Evolutionary conservation across 2,888 invertebrate species (phyloP).

Genomic region (Xanthia icteritia): DNA sequence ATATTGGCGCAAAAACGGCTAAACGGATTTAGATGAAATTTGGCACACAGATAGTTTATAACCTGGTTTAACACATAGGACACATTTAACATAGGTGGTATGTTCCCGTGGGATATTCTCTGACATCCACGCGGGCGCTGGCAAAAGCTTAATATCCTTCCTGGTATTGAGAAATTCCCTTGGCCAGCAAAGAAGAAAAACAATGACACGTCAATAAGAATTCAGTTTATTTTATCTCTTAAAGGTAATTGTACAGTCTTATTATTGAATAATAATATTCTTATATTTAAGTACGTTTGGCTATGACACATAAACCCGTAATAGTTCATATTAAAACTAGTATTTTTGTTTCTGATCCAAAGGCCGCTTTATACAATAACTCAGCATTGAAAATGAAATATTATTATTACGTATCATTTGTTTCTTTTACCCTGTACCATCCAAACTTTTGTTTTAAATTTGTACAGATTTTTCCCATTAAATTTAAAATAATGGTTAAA

Average conservation of each 20-base stretch:
- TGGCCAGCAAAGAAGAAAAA: background rate
- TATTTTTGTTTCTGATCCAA: conserved; percentile 6
- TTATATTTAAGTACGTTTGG: conserved; percentile 64
- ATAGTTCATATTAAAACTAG: conserved; percentile 50
- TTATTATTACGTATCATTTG: background rate
- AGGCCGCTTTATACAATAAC: conserved; percentile 24
- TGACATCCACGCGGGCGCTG: too few species aligned
- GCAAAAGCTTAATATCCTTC: background rate
- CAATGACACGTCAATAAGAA: conserved; percentile 18
- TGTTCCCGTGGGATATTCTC: too few species aligned
- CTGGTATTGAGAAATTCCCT: background rate
- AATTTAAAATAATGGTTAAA: conserved; percentile 40
- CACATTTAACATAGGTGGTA: too few species aligned
- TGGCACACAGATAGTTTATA: too few species aligned
- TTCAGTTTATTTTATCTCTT: conserved; percentile 58
- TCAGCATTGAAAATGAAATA: background rate
- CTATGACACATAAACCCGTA: conserved; percentile 80
- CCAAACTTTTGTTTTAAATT: conserved; percentile 68
- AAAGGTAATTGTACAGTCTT: conserved; percentile 73
- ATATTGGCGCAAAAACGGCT: too few species aligned
- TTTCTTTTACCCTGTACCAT: conserved; percentile 74
- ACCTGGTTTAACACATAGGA: too few species aligned
- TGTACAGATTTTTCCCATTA: conserved; percentile 61
- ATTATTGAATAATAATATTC: conserved; percentile 54
- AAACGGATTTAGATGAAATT: too few species aligned